Percentiles rank a stretch among this genome's conserved stretches.
phyloP scores from a whole-genome alignment of 2,888 invertebrate genomes.

The Drosophila heteroneura region DNA sequence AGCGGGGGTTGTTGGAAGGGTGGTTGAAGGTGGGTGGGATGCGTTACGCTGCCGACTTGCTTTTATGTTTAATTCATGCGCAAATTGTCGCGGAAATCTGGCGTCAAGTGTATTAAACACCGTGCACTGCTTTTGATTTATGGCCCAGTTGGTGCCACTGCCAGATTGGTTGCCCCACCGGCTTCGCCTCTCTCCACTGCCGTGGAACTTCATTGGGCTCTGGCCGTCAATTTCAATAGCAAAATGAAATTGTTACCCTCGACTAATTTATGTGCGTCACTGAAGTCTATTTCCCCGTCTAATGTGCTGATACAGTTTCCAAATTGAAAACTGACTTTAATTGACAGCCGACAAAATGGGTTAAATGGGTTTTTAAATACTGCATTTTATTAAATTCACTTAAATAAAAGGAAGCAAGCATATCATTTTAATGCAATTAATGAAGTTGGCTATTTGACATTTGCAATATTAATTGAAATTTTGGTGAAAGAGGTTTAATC shows the following conservation, averaged over 20 bases:
- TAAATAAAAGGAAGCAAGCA: neutral
- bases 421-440: neutral
- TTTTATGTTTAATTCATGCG: slow-evolving; percentile 80
- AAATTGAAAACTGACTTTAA: slow-evolving; percentile 15
- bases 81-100: slow-evolving; percentile 80
- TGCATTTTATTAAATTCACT: neutral
- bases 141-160: slow-evolving; percentile 69
- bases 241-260: slow-evolving; percentile 69
- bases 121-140: slow-evolving; percentile 76
- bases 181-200: neutral
- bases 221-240: slow-evolving; percentile 71
- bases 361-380: neutral
- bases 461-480: neutral
- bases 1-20: neutral
- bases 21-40: slow-evolving; percentile 17
- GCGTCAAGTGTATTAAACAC: slow-evolving; percentile 79
- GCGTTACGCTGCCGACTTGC: slow-evolving; percentile 61
- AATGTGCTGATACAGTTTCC: slow-evolving; percentile 60
- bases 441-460: neutral
- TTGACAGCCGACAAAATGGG: neutral
- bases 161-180: slow-evolving; percentile 20
- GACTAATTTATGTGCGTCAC: slow-evolving; percentile 68
- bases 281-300: slow-evolving; percentile 45
- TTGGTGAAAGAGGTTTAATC: neutral
- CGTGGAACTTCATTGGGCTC: slow-evolving; percentile 8